Evolutionary conservation across 2,888 invertebrate species (phyloP), one percentile per base, ranked within the genome.

Genomic region (Hyppa rectilinea): DNA sequence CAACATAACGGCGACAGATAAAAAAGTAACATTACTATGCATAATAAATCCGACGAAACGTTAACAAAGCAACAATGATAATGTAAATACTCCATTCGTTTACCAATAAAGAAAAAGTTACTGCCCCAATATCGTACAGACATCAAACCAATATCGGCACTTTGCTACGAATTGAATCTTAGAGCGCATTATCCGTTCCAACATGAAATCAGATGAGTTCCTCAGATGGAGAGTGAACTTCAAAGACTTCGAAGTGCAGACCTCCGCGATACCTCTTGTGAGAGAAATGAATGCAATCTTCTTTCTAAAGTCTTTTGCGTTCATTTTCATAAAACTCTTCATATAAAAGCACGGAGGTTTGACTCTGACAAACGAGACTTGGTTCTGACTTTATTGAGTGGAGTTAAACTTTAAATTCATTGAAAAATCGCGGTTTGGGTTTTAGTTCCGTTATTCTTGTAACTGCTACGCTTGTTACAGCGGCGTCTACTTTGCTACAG

Each of bases 291-390:
- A 81, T 72, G 78, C 78, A 81, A 79, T 79, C 67, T 81, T 67
- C 78, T 53, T 53, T 36, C 49, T 20, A 34, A 61, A 64, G 43
- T 56, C 61, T 81, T 76, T 80, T 71, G 47, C 63, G 52, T 78
- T 81, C 64, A 81, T 79, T 79, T 78, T 72, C 64, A 77, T 67
- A 78, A 72, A 81, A 81, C 72, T 81, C 63, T 79, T 72, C 52
- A 80, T 81, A 77, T 77, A 81, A 71, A 77, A 67, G 66, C 60
- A 53, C 43, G 45, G 36, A 49, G 82, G 81, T 81, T 78, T 78
- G 78, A 81, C 66, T 79, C 64, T 67, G 72, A 77, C 67, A 77
- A 81, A 79, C 78, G 72, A 64, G 72, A 53, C 71, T 78, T 67
- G 55, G 60, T 40, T 38, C 59, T 10, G 43, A 81, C 59, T 81